These are phyloP conservation scores for Myxocyprinus asiaticus DNA, from an alignment of 2,113 vertebrate species.

Conservation along the genomic window DNA sequence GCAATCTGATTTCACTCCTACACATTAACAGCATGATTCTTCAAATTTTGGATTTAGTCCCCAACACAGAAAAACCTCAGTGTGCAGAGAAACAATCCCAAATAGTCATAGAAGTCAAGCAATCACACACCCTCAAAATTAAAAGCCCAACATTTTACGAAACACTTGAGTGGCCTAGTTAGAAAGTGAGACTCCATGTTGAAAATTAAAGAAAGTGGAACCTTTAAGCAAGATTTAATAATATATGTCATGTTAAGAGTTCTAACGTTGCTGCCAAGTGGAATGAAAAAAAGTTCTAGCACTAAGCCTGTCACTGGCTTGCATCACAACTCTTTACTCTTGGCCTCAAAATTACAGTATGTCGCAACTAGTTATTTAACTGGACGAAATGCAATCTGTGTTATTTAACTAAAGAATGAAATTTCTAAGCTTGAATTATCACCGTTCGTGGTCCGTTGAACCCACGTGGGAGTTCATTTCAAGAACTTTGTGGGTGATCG, in stretches of 20 bases:
- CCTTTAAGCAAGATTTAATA: constrained; percentile 5
- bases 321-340: constrained; percentile 8
- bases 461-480: constrained; percentile 28
- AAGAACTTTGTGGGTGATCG: constrained; percentile 68
- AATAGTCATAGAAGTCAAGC: no score
- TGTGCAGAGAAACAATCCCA: no score
- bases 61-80: neutral
- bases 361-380: constrained; percentile 9
- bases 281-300: neutral
- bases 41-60: constrained; percentile 4
- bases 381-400: neutral
- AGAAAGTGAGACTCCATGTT: neutral
- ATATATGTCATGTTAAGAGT: constrained; percentile 2
- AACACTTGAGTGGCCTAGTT: no score
- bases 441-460: neutral
- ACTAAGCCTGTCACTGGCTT: neutral
- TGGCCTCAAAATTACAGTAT: neutral
- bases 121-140: no score
- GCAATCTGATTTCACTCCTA: constrained; percentile 18
- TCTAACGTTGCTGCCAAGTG: constrained; percentile 5
- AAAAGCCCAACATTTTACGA: no score
- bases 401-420: neutral
- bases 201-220: neutral
- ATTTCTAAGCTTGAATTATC: neutral
- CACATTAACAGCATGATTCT: constrained; percentile 6